Evolutionary conservation across 1,140 invertebrate genomes (phyloP), one percentile per base, ranked within the genome.

Genomic region (Battus philenor): DNA sequence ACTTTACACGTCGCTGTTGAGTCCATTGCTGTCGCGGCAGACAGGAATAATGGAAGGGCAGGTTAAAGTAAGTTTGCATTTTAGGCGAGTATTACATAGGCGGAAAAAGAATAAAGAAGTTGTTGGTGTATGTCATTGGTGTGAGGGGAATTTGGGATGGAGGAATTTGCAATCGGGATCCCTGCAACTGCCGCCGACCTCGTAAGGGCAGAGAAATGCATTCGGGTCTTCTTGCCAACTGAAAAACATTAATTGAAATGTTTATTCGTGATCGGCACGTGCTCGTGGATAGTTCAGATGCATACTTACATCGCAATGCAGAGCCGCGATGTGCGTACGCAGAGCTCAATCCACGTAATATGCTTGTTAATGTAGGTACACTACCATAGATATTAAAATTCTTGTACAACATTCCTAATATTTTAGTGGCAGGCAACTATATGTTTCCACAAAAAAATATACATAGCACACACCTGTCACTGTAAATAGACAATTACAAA

Each of bases 81-180:
- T 29, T 16, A 26, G 24, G 15, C 15, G 38, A 27, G 22, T 29
- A 27, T 16, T 27, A n/a, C 13, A 27, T 10, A 29, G 38, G 38
- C 15, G 15, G 38, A 7, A 12, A 11, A 18, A 4, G 10, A 11
- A 16, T 16, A 30, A 9, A 11, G 34, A 43, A 17, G 22, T 33
- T 39, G 38, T 26, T n/a, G 44, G 16, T 59, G 51, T 58, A 44
- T 62, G 73, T 76, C 69, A 76, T 58, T 68, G 56, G 11, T 44
- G 34, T 33, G 47, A 47, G 15, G 61, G 61, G 36, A 51, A 50
- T 62, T 76, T 76, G 20, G 74, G 76, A 54, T 87, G 86, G 31
- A 84, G 55, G 62, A 83, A 84, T 74, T 74, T 83, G 81, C 86
- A 87, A 44, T 81, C 75, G 20, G 79, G 44, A 48, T 87, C 86